These are phyloP conservation scores for Heliopora coerulea DNA, from an alignment of 92 coral and sea anemone species.

Conservation along the genomic window DNA sequence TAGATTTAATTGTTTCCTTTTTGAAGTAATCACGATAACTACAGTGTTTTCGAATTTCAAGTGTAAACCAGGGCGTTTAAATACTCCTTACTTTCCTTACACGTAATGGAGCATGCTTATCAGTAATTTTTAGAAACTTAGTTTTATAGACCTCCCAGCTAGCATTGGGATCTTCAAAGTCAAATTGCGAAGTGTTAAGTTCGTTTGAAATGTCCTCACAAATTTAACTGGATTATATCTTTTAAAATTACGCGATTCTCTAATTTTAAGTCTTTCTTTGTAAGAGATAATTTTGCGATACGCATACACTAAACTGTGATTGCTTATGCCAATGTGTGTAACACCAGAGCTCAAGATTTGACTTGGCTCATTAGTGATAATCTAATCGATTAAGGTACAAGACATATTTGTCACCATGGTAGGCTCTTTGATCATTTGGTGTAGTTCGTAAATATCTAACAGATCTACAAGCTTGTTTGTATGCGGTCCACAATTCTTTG, in stretches of 20 bases:
- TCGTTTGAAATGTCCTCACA: neutral
- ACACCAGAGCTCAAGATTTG: neutral
- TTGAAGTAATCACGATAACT: too few species aligned
- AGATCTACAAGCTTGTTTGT: slow-evolving; percentile 16
- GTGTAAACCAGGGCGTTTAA: too few species aligned
- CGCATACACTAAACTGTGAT: slow-evolving; percentile 27
- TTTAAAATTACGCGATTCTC: neutral
- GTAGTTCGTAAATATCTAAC: slow-evolving; percentile 23
- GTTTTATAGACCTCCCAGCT: slow-evolving; percentile 1
- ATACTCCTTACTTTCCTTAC: too few species aligned
- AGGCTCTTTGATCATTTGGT: slow-evolving; percentile 41
- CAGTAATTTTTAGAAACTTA: too few species aligned
- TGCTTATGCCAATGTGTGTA: slow-evolving; percentile 17
- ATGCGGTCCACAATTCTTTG: neutral
- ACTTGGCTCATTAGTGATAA: neutral
- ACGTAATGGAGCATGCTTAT: too few species aligned
- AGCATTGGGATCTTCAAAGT: slow-evolving; percentile 4
- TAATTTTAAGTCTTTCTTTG: slow-evolving; percentile 1
- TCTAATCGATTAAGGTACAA: neutral
- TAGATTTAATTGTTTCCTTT: too few species aligned
- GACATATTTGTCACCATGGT: slow-evolving; percentile 20
- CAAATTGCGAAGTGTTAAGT: neutral
- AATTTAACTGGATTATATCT: too few species aligned
- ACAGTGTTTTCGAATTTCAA: too few species aligned
- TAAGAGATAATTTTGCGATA: slow-evolving; percentile 1